Evolutionary conservation across 2,113 vertebrate species (phyloP), one percentile per base, ranked within the genome.

Genomic region (Felis chaus): DNA sequence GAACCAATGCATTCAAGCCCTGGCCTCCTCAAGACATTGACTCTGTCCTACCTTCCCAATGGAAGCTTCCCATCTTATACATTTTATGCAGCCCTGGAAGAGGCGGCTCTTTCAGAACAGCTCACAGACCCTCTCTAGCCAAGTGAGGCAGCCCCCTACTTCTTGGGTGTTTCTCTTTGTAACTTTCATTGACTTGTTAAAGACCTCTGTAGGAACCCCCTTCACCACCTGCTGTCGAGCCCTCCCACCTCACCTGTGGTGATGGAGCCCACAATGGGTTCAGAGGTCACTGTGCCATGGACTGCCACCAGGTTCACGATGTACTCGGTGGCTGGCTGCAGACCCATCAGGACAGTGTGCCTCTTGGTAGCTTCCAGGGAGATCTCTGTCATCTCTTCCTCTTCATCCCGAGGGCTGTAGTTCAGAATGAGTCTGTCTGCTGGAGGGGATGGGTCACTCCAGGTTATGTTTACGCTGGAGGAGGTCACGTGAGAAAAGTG

Each of bases 401-500:
- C 99, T 23, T 99, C 97, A 0, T 98, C 98, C 36, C 78, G 97
- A 15, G 99, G 99, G 87, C 98, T 99, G 98, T 99, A 99, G 98
- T 99, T 99, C 96, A 99, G 98, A 97, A 99, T 98, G 97, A 99
- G 99, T 97, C 97, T 98, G 98, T 99, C 99, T 91, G 99, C 99
- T 6, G 99, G 99, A 0, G 99, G 99, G 7, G 99, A 99, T 0
- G 99, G 99, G 80, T 99, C 99, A 7, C 99, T 99, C 99, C 99
- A 99, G 0, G 99, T 99, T 98, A 99, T 99, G 2, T 99, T 99
- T 97, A 99, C 99, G 0, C 99, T 99, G 98, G 99, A 99, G 94
- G 99, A 99, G 0, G 99, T 99, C 98, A 99, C 98, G 23, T 99
- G 99, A 83, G 99, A 99, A 98, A 99, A 99, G 98, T 99, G 99